These are phyloP conservation scores for Megastigmus dorsalis DNA, from an alignment of 2,888 invertebrate species.

Conservation along the genomic window DNA sequence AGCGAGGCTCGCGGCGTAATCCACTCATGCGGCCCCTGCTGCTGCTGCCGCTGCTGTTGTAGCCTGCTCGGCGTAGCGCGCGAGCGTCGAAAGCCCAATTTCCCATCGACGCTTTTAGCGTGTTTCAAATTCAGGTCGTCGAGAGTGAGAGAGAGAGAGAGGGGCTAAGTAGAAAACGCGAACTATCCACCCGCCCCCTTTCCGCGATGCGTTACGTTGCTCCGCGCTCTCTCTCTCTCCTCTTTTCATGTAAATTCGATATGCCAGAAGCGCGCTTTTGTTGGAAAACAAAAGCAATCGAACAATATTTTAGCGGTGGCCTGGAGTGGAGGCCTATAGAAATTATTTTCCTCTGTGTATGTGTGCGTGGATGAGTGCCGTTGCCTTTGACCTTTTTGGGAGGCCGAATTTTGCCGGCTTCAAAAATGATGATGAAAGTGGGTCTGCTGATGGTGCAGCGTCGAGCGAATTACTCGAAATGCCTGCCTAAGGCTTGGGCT, in stretches of 20 bases:
- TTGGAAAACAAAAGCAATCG: slow-evolving; percentile 51
- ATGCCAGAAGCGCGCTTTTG: slow-evolving; percentile 24
- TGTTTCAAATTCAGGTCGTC: slow-evolving; percentile 48
- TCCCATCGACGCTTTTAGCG: slow-evolving; percentile 53
- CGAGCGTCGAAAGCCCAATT: slow-evolving; percentile 50
- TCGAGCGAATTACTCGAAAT: too few species aligned
- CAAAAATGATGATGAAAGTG: not conserved
- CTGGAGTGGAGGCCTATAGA: not conserved
- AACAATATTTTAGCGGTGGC: slow-evolving; percentile 26
- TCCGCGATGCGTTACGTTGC: slow-evolving; percentile 39
- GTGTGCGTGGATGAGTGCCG: too few species aligned
- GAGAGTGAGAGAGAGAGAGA: not conserved
- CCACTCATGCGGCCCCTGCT: slow-evolving; percentile 43
- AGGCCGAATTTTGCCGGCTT: not conserved
- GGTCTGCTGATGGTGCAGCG: too few species aligned
- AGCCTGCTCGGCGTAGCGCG: too few species aligned
- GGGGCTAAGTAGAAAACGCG: slow-evolving; percentile 46
- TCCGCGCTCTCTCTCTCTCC: slow-evolving; percentile 55
- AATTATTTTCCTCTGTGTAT: not conserved
- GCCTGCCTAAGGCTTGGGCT: too few species aligned
- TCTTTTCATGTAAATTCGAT: slow-evolving; percentile 59
- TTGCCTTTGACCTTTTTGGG: slow-evolving; percentile 12
- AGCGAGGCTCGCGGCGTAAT: slow-evolving; percentile 36
- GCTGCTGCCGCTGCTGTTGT: not conserved
- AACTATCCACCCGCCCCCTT: too few species aligned